phyloP scores from a whole-genome alignment of 2,797 vertebrate species.

The Xerus rutilus region DNA sequence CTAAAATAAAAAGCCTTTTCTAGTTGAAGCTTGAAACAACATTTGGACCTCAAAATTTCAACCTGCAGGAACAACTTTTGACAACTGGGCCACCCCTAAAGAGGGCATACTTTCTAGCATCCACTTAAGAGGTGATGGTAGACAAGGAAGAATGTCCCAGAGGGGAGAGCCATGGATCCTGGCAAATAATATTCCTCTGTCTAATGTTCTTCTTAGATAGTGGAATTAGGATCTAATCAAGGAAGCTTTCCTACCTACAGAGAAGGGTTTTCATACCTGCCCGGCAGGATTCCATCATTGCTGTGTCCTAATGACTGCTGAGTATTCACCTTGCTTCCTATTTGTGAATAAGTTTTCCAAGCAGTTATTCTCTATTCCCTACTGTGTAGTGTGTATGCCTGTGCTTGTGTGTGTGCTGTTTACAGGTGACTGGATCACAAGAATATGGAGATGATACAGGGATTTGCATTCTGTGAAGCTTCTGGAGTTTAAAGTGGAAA shows the following conservation, averaged over 20 bases:
- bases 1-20: background rate
- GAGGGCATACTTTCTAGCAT: background rate
- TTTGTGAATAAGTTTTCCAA: background rate
- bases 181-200: background rate
- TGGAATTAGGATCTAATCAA: background rate
- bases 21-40: background rate
- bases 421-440: background rate
- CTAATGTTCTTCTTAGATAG: background rate
- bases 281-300: background rate
- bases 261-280: background rate
- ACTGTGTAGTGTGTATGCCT: background rate
- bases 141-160: background rate
- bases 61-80: background rate
- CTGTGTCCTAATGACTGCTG: background rate
- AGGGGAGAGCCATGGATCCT: background rate
- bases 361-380: background rate
- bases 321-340: background rate
- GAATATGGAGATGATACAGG: background rate
- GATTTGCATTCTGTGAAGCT: background rate
- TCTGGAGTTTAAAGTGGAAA: background rate
- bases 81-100: background rate
- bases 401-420: background rate
- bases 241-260: background rate
- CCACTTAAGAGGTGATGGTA: background rate
- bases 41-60: background rate